Evolutionary conservation across 2,888 invertebrate species (phyloP), one percentile per base, ranked within the genome.

Genomic region (Diabrotica balteata): DNA sequence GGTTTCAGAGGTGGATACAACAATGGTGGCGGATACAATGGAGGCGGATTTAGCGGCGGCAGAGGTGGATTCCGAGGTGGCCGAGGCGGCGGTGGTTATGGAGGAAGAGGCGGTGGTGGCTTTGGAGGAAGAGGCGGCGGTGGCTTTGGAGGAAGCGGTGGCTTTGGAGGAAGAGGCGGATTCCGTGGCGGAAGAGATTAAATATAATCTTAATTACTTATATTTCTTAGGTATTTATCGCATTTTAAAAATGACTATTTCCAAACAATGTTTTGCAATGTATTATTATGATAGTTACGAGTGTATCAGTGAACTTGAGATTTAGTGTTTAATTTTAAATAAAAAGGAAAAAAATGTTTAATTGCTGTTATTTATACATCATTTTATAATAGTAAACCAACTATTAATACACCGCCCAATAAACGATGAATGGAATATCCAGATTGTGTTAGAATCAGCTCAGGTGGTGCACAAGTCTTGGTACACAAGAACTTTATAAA

Each of bases 61-160:
- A 17, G 65, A 52, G 69, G 70, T 7, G 57, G 66, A 32, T 63
- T 57, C 7, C 55, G 74, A 44, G 72, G 74, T 22, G 55, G 69
- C 2, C 49, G 69, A 73, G 71, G 73, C 10, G 57, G 70, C 54
- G 49, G 42, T 50, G 62, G 71, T 2, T 66, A 65, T 17, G 66
- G 80, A n/a, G 75, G 77, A 17, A 17, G 17, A 6, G 77, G 79
- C 43, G 75, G 77, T 2, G 70, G 77, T 7, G 78, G 79, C 54
- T 72, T 73, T 22, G 73, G 77, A 7, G 71, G 73, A 51, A 67
- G 76, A 6, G 77, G 79, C 43, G 75, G 77, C 1, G 70, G 77
- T 7, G 78, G 79, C 54, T 72, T 73, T 22, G 73, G 77, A 7
- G 71, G 73, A 51, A 67, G 76, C n/a, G 69, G 75, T 50, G 69